Evolutionary conservation across 1,140 invertebrate species (phyloP).

Genomic region (Trinorchestia longiramus): DNA sequence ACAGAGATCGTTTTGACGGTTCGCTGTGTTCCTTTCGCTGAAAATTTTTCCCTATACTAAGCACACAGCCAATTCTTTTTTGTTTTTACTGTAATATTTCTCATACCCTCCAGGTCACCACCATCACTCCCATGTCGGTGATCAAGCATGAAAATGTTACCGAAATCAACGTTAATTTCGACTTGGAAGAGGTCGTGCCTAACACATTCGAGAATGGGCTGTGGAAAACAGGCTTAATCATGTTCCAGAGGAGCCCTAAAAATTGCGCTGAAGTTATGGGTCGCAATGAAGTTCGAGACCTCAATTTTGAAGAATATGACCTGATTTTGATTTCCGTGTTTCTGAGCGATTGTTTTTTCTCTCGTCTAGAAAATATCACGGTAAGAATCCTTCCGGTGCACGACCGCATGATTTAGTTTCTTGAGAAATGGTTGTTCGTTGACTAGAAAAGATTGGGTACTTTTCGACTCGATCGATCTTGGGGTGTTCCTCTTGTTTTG

Average conservation of each 20-base stretch:
- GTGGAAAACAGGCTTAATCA: not conserved
- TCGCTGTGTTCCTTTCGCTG: not conserved
- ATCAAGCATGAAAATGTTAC: constrained; percentile 9
- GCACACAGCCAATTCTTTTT: not conserved
- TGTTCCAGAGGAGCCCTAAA: not conserved
- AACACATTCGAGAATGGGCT: not conserved
- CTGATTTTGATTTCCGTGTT: not conserved
- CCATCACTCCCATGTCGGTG: not conserved
- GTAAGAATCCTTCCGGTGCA: not conserved
- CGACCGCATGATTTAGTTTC: not conserved
- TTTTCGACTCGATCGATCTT: not conserved
- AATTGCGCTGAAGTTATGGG: not conserved
- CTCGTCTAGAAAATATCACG: not conserved
- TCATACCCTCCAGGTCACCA: not conserved
- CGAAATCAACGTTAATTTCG: not conserved
- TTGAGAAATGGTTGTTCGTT: not conserved
- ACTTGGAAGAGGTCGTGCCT: not conserved
- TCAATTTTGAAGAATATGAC: not conserved
- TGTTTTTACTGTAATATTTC: not conserved
- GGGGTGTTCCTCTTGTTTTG: not conserved
- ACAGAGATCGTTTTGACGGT: too few relatives aligned
- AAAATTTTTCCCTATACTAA: not conserved
- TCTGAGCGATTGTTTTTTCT: not conserved
- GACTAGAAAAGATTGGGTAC: not conserved
- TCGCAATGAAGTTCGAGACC: not conserved